Evolutionary conservation across 2,797 vertebrate species (phyloP).

Genomic region (Champsocephalus esox): DNA sequence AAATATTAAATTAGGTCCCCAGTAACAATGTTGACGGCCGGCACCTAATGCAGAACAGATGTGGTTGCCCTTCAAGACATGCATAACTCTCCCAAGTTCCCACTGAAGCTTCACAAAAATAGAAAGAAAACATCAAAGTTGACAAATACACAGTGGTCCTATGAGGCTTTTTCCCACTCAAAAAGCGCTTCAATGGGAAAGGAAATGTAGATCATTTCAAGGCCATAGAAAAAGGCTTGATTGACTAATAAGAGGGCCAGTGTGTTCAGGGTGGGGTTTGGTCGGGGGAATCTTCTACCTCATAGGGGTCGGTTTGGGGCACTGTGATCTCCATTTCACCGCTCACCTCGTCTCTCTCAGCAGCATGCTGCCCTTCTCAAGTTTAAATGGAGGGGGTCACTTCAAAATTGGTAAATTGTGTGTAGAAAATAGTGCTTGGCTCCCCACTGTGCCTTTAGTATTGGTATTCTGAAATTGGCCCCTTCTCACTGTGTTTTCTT

Average conservation of each 20-base stretch:
- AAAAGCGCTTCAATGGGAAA: slow-evolving; percentile 57
- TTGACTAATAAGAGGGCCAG: slow-evolving; percentile 77
- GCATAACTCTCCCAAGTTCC: slow-evolving; percentile 77
- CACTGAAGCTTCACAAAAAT: slow-evolving; percentile 84
- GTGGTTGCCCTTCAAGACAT: slow-evolving; percentile 87
- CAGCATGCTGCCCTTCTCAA: slow-evolving; percentile 76
- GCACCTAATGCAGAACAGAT: slow-evolving; percentile 97
- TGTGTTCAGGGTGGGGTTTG: slow-evolving; percentile 71
- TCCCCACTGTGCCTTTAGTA: slow-evolving; percentile 66
- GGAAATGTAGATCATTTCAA: slow-evolving; percentile 65
- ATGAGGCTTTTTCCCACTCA: slow-evolving; percentile 65
- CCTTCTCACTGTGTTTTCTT: slow-evolving; percentile 78
- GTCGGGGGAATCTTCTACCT: slow-evolving; percentile 75
- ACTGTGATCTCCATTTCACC: slow-evolving; percentile 82
- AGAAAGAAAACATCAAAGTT: slow-evolving; percentile 81
- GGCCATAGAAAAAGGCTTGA: slow-evolving; percentile 54
- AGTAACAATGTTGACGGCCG: slow-evolving; percentile 97
- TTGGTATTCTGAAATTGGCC: slow-evolving; percentile 71
- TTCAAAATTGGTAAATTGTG: slow-evolving; percentile 82
- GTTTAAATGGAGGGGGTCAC: slow-evolving; percentile 79
- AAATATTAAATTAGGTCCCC: slow-evolving; percentile 99
- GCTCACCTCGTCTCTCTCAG: slow-evolving; percentile 73
- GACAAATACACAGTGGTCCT: slow-evolving; percentile 76
- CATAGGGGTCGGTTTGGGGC: slow-evolving; percentile 68
- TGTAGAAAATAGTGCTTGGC: slow-evolving; percentile 75